Evolutionary conservation across 1,140 invertebrate genomes (phyloP).

Genomic region (Melipona quadrifasciata): DNA sequence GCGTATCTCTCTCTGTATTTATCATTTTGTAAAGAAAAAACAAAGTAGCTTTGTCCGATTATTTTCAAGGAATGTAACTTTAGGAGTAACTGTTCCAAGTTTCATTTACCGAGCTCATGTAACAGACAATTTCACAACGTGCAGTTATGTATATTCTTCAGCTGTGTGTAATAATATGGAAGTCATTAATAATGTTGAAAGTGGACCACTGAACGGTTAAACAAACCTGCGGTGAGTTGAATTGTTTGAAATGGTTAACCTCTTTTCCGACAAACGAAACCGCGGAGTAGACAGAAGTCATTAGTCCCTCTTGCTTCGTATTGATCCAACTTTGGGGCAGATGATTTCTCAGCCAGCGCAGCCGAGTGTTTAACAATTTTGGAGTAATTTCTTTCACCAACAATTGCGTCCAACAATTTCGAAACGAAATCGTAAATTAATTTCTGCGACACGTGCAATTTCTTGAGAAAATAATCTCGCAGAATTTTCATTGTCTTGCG

Average conservation of each 20-base stretch:
- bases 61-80: neutral
- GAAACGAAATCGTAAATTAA: no score
- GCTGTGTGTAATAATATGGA: neutral
- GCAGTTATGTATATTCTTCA: neutral
- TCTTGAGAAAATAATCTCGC: neutral
- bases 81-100: neutral
- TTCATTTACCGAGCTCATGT: neutral
- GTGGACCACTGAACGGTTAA: slow-evolving; percentile 8
- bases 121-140: neutral
- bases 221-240: slow-evolving; percentile 1
- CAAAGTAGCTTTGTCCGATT: neutral
- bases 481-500: neutral
- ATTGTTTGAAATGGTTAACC: slow-evolving; percentile 51
- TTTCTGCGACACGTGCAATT: neutral
- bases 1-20: no score
- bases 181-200: slow-evolving; percentile 16
- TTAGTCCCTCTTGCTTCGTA: slow-evolving; percentile 40
- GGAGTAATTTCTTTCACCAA: neutral
- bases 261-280: slow-evolving; percentile 45
- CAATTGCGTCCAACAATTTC: no score
- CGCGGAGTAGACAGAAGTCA: slow-evolving; percentile 44
- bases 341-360: slow-evolving; percentile 26
- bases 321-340: slow-evolving; percentile 17
- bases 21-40: no score
- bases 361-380: neutral